Evolutionary conservation across 2,113 vertebrate species (phyloP), one percentile per base, ranked within the genome.

Genomic region (Limnothrissa miodon): DNA sequence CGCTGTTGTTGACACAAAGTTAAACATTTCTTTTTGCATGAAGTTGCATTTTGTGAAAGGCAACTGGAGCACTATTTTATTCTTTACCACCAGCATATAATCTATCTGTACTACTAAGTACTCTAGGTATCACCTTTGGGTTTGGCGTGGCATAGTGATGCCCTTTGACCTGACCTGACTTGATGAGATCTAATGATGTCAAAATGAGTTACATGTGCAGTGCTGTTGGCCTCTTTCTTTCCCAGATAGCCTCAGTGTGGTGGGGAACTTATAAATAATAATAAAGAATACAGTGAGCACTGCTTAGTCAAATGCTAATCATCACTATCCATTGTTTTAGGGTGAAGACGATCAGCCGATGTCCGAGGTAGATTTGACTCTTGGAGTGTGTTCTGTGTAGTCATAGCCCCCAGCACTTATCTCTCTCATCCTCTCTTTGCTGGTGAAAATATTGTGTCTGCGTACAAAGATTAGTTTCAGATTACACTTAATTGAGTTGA

Each of bases 351-450:
- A 87, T 15, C 82, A 78, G 15, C 83, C 83, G 9, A 70, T 84
- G 78, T 90, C 87, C 82, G 89, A 89, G 83, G 83, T 88, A 87
- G 70, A 84, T 45, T 78, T 44, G 45, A 42, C 80, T 82, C 81
- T 82, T 45, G 11, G 46, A 46, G 45, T 78, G 45, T 78, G 62
- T 29, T 80, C 45, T 46, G 39, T 62, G 39, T 83, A 81, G 39
- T 56, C 11, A 21, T 82, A 53, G 45, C 10, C 1, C 62, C 33
- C 36, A 36, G 2, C 42, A 42, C 42, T 42, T 21, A 36, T 33
- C 78, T 39, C 11, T 78, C 45, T n/a, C 46, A 42, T 45, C 23
- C 39, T 82, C 29, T 56, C 46, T 62, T 17, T 79, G 17, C 51
- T 80, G 45, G 56, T 70, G 74, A 80, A 78, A 45, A 83, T 66